Evolutionary conservation across 2,113 vertebrate species (phyloP).

Genomic region (Pygoscelis adeliae): DNA sequence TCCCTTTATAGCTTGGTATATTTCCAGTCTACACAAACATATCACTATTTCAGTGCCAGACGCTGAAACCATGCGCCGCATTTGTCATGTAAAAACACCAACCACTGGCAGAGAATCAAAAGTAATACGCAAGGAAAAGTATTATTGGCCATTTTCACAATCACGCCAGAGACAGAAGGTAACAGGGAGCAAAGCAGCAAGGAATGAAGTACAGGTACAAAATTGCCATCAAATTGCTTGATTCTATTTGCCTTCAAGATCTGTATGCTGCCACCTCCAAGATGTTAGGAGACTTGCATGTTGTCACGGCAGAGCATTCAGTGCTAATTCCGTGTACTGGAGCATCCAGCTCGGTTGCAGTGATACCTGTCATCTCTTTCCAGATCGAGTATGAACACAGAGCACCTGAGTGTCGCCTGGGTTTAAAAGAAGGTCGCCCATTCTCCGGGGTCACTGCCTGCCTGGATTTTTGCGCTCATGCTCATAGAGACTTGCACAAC

Average conservation of each 20-base stretch:
- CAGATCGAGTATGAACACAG: slow-evolving; percentile 94
- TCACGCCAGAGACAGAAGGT: neutral
- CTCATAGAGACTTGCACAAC: slow-evolving; percentile 96
- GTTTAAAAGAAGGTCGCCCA: slow-evolving; percentile 90
- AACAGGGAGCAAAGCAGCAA: neutral
- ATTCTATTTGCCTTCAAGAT: neutral
- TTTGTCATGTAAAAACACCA: neutral
- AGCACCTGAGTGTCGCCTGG: slow-evolving; percentile 91
- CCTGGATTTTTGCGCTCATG: slow-evolving; percentile 95
- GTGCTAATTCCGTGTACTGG: neutral
- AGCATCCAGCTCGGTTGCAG: neutral
- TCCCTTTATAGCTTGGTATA: neutral
- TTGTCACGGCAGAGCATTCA: neutral
- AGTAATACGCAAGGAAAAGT: neutral
- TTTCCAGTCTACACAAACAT: neutral
- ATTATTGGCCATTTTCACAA: neutral
- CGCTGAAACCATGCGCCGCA: neutral
- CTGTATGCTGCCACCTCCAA: neutral
- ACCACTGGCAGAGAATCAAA: neutral
- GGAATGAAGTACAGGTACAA: neutral
- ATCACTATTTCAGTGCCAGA: neutral
- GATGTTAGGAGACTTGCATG: neutral
- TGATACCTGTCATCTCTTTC: neutral
- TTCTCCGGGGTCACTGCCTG: slow-evolving; percentile 98
- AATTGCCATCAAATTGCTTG: neutral